Conservation (phyloP, 1,140 invertebrate genomes). For the Ganaspis sp. region DNA sequence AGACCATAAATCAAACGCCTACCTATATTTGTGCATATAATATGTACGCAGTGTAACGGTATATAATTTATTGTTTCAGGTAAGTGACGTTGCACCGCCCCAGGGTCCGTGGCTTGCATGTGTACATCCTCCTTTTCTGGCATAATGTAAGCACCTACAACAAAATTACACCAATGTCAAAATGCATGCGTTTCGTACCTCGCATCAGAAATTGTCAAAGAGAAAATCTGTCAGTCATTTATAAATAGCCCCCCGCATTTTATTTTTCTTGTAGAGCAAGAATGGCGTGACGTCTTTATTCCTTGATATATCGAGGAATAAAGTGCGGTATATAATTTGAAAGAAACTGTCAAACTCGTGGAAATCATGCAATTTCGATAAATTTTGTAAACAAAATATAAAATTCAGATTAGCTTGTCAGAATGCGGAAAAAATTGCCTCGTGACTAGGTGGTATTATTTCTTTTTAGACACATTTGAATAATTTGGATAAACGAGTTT, state of each 20-base stretch:
- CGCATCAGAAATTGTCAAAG: slow-evolving; percentile 43
- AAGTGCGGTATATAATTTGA: too few relatives aligned
- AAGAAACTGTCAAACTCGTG: too few relatives aligned
- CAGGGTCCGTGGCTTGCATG: slow-evolving; percentile 63
- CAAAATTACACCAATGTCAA: slow-evolving; percentile 63
- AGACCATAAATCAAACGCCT: slow-evolving; percentile 68
- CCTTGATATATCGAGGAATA: too few relatives aligned
- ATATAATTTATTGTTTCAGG: slow-evolving; percentile 77
- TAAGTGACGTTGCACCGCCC: slow-evolving; percentile 74
- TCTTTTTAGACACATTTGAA: too few relatives aligned
- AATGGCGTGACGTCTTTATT: neutral
- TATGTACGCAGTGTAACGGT: slow-evolving; percentile 72
- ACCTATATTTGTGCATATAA: slow-evolving; percentile 65
- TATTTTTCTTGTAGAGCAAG: neutral
- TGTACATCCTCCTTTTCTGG: slow-evolving; percentile 66
- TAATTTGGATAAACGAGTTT: too few relatives aligned
- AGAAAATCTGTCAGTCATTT: slow-evolving; percentile 1
- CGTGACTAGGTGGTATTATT: too few relatives aligned
- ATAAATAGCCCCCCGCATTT: too few relatives aligned
- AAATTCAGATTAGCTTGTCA: too few relatives aligned
- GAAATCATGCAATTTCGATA: neutral
- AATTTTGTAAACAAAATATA: too few relatives aligned
- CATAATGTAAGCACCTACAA: slow-evolving; percentile 73
- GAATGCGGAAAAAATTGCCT: too few relatives aligned
- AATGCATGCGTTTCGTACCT: slow-evolving; percentile 47